Conservation (phyloP, 2,797 vertebrate species). For the Perodicticus potto region DNA sequence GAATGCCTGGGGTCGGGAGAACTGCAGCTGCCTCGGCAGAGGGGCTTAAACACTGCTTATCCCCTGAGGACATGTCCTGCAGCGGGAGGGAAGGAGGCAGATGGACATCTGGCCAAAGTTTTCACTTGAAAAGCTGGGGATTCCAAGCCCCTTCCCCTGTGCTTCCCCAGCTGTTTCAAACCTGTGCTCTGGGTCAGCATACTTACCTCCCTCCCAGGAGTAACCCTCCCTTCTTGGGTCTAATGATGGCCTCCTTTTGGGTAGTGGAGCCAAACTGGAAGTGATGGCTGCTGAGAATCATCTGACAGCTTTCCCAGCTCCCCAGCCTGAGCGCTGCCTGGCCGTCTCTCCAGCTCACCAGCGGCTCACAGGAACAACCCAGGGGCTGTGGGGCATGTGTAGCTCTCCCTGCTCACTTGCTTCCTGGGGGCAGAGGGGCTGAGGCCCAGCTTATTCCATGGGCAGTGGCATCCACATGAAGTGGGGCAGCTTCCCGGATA, state of each 20-base stretch:
- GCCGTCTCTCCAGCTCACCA: background rate
- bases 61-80: accelerated
- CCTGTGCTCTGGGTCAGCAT: background rate
- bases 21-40: background rate
- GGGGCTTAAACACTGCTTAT: background rate
- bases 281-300: background rate
- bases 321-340: background rate
- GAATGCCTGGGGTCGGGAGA: background rate
- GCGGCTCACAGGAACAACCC: background rate
- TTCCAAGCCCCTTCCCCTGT: background rate
- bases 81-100: background rate
- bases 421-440: background rate
- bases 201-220: background rate
- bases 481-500: background rate
- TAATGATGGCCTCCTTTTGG: background rate
- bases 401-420: too few relatives aligned
- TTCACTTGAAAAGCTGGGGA: slow-evolving; percentile 63
- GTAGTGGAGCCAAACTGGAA: background rate
- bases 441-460: accelerated
- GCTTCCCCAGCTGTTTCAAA: background rate
- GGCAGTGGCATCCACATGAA: background rate
- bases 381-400: accelerated
- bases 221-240: background rate
- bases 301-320: background rate
- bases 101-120: slow-evolving; percentile 42